A percentile compares a stretch with the other conserved stretches of the same genome.
phyloP scores from a whole-genome alignment of 2,888 invertebrate species.

The Cheilosia soror region DNA sequence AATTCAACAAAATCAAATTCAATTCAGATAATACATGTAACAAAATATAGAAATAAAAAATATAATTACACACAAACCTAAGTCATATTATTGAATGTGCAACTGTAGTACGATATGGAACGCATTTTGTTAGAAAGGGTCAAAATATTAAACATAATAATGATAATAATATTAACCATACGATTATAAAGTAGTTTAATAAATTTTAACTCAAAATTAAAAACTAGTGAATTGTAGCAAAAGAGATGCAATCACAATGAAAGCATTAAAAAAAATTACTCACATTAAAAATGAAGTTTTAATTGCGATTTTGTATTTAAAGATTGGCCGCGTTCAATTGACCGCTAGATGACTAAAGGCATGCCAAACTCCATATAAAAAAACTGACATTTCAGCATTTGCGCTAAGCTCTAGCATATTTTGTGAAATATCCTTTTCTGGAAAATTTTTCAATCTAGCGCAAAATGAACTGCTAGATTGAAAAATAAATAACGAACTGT shows the following conservation, averaged over 20 bases:
- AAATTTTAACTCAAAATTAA: conserved; percentile 53
- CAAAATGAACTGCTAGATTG: too few relatives aligned
- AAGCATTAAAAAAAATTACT: conserved; percentile 60
- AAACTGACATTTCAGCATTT: too few relatives aligned
- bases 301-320: too few relatives aligned
- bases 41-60: conserved; percentile 31
- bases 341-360: too few relatives aligned
- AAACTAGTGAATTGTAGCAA: conserved; percentile 53
- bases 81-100: conserved; percentile 51
- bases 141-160: conserved; percentile 36
- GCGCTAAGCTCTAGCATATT: too few relatives aligned
- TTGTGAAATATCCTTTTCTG: too few relatives aligned
- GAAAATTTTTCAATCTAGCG: too few relatives aligned
- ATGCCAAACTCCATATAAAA: too few relatives aligned
- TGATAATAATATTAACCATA: conserved; percentile 50
- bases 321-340: too few relatives aligned
- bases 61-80: conserved; percentile 42
- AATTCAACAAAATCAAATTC: conserved; percentile 58
- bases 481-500: too few relatives aligned
- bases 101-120: conserved; percentile 44
- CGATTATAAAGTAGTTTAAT: conserved; percentile 57
- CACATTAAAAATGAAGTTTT: conserved; percentile 42
- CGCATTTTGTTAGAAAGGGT: conserved; percentile 39
- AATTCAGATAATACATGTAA: conserved; percentile 42
- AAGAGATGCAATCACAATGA: conserved; percentile 49